Conservation (phyloP, 30 jellyfish, hydroid and myxozoan species). For the Hydractinia symbiolongicarpus region DNA sequence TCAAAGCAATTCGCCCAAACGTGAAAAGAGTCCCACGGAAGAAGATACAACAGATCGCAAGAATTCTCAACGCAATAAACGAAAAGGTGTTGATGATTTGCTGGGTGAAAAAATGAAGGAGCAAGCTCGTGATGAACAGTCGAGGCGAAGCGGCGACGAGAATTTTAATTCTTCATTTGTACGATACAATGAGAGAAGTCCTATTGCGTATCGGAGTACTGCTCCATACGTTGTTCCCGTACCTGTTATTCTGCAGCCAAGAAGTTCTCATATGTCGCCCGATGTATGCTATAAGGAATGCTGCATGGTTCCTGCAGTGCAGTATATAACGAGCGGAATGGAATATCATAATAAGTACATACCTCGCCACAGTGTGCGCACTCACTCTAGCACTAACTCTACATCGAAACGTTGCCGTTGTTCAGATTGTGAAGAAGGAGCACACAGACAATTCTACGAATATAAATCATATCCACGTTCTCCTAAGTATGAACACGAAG, state of each 20-base stretch:
- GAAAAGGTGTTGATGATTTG: constrained; percentile 39
- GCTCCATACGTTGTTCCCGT: constrained; percentile 30
- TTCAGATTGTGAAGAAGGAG: constrained; percentile 30
- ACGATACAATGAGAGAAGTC: neutral
- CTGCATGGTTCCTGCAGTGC: constrained; percentile 29
- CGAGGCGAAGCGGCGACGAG: neutral
- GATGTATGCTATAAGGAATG: constrained; percentile 27
- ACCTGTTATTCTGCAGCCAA: constrained; percentile 17
- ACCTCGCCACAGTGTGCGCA: neutral
- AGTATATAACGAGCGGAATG: neutral
- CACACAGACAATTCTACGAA: no score
- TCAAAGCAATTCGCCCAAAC: constrained; percentile 6
- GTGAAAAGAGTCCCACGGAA: constrained; percentile 1
- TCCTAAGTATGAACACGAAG: no score
- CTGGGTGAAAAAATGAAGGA: constrained; percentile 21
- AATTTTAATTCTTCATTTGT: constrained; percentile 2
- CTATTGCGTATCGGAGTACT: neutral
- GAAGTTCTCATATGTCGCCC: neutral
- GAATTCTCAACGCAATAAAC: neutral
- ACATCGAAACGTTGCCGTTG: constrained; percentile 19
- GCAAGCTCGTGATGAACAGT: constrained; percentile 19
- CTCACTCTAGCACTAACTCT: neutral
- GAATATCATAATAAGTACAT: neutral
- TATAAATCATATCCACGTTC: no score
- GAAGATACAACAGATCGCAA: neutral